Percentiles rank a stretch among this genome's conserved stretches.
phyloP scores from a whole-genome alignment of 2,797 vertebrate genomes.

The Champsocephalus gunnari region DNA sequence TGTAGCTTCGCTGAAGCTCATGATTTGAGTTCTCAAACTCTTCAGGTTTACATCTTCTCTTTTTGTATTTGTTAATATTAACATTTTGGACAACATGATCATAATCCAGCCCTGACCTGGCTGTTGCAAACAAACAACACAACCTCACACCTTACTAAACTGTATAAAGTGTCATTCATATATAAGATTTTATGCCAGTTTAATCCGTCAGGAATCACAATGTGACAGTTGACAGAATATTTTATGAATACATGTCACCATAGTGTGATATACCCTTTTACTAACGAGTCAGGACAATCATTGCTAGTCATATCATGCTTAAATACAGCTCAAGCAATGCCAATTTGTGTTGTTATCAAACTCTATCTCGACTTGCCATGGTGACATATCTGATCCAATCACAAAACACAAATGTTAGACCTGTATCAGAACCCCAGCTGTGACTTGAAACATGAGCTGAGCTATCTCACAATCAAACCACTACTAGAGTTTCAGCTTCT shows the following conservation, averaged over 20 bases:
- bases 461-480: conserved; percentile 24
- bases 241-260: not conserved
- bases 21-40: not conserved
- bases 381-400: conserved; percentile 17
- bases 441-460: conserved; percentile 8
- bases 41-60: not conserved
- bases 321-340: not conserved
- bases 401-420: not conserved
- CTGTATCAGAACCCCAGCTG: conserved; percentile 16
- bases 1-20: not conserved
- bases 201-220: not conserved
- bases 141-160: not conserved
- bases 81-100: not conserved
- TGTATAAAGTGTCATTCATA: not conserved
- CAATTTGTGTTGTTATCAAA: not conserved
- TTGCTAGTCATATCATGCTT: not conserved
- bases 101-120: not conserved
- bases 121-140: not conserved
- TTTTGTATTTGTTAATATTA: not conserved
- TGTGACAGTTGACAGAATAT: conserved; percentile 19
- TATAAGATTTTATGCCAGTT: not conserved
- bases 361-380: not conserved
- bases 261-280: conserved; percentile 11
- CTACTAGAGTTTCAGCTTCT: conserved; percentile 5
- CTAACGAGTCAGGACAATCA: not conserved